Conservation (phyloP, 1,140 invertebrate species). For the Asobara japonica region DNA sequence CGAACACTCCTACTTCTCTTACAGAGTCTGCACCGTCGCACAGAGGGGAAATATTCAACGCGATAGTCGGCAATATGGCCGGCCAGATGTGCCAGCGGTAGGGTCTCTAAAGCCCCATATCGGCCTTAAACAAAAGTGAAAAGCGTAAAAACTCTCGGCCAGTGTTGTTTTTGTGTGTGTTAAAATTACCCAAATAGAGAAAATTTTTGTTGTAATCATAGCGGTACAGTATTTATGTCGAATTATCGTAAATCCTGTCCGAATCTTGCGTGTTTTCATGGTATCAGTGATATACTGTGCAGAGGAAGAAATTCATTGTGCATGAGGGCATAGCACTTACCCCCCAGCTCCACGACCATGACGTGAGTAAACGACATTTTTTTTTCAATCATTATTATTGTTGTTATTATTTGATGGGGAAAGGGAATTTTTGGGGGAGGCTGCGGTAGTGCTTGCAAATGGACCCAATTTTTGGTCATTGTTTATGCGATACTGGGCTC, state of each 20-base stretch:
- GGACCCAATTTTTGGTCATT: too few relatives aligned
- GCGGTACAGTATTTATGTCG: conserved; percentile 68
- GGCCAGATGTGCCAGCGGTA: conserved; percentile 59
- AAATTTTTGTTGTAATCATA: too few relatives aligned
- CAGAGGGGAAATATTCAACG: conserved; percentile 4
- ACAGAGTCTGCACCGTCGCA: not conserved
- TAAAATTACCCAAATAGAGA: too few relatives aligned
- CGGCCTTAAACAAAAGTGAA: not conserved
- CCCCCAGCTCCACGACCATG: conserved; percentile 60
- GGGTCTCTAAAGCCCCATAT: conserved; percentile 50
- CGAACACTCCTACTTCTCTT: too few relatives aligned
- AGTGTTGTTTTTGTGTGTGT: conserved; percentile 56
- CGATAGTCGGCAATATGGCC: conserved; percentile 59
- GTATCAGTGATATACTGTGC: conserved; percentile 62
- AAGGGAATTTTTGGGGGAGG: too few relatives aligned
- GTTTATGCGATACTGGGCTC: not conserved
- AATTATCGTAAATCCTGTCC: conserved; percentile 62
- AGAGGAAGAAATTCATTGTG: conserved; percentile 58
- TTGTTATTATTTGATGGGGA: too few relatives aligned
- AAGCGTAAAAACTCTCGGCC: not conserved
- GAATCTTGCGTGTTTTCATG: conserved; percentile 65
- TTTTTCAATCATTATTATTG: too few relatives aligned
- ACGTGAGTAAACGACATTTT: conserved; percentile 55
- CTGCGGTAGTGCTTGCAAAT: too few relatives aligned
- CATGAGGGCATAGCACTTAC: conserved; percentile 64